Base-by-base conservation (phyloP, 1,140 invertebrate species). In the Battus philenor region DNA sequence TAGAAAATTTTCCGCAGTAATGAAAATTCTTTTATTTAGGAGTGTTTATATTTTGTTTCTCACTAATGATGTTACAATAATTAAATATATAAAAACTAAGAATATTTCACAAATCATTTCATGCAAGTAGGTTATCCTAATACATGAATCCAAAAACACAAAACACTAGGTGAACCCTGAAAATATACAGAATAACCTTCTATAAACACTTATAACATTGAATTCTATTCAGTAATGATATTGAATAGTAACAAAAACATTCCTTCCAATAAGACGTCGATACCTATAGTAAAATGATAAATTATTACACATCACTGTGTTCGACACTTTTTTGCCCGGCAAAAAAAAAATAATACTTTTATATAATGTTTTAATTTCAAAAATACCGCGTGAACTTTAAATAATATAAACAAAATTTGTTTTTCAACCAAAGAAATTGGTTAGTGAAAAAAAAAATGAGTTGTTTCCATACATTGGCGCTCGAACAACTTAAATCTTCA, bases 81-180 rank as follows among this genome's bases (percentile, higher is more conserved):
- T 69, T 64, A 50, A 52, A 65, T 51, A 55, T 80, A 77, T 76
- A 80, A 76, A 77, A 77, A 67, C 58, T 68, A 75, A 68, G 55
- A 63, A 48, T 50, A 51, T 63, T 58, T 64, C 50, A 68, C 68
- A 67, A 68, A 71, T 45, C 44, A 68, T 60, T 50, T 65, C 59
- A 75, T 73, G 66, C 68, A 57, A 50, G 48, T 60, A 45, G 46
- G 59, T 47, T 57, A 53, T 60, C 41, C 59, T 59, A 74, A 74
- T 68, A 74, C 55, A 51, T 57, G 68, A 62, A 46, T 69, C 62
- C 63, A 76, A 68, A 65, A 73, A 66, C 63, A 62, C 50, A 68
- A 64, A 60, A 58, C 47, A 61, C 55, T 53, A 58, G 38, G 49
- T 54, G 44, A 59, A 44, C 36, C 44, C 38, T 38, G 43, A 62